Conservation (phyloP, 2,113 vertebrate species). For the Coryphaenoides rupestris region DNA sequence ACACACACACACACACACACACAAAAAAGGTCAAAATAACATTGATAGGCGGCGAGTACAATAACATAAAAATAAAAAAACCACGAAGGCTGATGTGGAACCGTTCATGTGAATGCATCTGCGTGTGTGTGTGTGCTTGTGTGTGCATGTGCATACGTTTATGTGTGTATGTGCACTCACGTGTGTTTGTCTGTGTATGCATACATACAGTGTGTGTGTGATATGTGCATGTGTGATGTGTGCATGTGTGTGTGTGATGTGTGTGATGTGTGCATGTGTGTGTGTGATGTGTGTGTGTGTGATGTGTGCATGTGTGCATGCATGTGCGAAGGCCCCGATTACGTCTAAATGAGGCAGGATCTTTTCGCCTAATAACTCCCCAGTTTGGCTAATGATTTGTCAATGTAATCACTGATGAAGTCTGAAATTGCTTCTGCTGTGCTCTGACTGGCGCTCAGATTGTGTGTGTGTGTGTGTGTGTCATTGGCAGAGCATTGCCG, state of each 20-base stretch:
- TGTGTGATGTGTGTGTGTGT: slow-evolving; percentile 19
- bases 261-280: background rate
- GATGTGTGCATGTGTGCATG: background rate
- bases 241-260: slow-evolving; percentile 1
- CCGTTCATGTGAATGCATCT: too few relatives aligned
- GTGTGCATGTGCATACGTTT: too few relatives aligned
- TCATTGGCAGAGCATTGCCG: background rate
- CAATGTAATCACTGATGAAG: slow-evolving; percentile 17
- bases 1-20: background rate
- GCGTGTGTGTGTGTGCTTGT: too few relatives aligned
- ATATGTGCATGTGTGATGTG: background rate
- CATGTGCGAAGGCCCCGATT: slow-evolving; percentile 31
- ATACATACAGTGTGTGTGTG: too few relatives aligned
- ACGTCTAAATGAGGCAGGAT: slow-evolving; percentile 8
- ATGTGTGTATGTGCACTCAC: too few relatives aligned
- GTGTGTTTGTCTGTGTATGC: too few relatives aligned
- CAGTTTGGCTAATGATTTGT: slow-evolving; percentile 26
- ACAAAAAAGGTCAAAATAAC: too few relatives aligned
- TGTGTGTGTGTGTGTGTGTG: too few relatives aligned
- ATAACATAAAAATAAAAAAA: too few relatives aligned
- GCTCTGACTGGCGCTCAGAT: background rate
- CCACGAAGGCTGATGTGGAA: too few relatives aligned
- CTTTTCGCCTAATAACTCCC: slow-evolving; percentile 22
- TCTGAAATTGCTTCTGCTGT: slow-evolving; percentile 5
- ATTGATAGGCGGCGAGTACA: too few relatives aligned